Evolutionary conservation across 2,797 vertebrate species (phyloP).

Genomic region (Onychomys arenicola): DNA sequence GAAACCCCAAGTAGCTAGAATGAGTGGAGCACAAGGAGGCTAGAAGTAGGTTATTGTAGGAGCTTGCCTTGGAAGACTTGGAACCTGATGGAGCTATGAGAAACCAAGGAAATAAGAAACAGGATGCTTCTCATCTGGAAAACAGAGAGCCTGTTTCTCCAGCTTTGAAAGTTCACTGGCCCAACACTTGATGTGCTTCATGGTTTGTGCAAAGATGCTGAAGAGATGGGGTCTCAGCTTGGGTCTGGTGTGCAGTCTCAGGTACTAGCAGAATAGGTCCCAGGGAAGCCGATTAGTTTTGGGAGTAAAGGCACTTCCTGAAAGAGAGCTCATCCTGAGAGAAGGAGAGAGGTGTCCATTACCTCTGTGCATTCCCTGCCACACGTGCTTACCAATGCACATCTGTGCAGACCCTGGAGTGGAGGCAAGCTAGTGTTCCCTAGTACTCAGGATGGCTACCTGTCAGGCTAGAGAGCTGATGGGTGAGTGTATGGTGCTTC

Average conservation of each 20-base stretch:
- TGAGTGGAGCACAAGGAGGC: not conserved
- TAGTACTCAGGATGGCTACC: not conserved
- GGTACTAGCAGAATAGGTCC: not conserved
- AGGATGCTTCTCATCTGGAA: not conserved
- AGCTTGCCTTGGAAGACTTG: not conserved
- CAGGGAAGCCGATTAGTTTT: not conserved
- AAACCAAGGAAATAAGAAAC: conserved; percentile 19
- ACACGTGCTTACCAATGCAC: not conserved
- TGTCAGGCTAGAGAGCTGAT: not conserved
- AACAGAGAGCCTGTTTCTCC: not conserved
- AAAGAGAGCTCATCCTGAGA: not conserved
- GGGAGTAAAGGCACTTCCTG: not conserved
- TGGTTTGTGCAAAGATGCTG: not conserved
- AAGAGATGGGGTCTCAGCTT: not conserved
- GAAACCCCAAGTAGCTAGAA: not conserved
- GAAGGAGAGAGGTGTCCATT: not conserved
- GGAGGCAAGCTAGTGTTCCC: not conserved
- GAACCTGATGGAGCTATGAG: not conserved
- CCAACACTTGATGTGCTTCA: not conserved
- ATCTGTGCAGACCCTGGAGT: not conserved
- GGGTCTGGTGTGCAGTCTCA: not conserved
- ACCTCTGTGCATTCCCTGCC: not conserved
- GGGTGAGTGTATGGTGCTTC: not conserved
- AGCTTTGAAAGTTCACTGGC: not conserved
- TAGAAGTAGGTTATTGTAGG: not conserved